These are phyloP conservation scores for Sarcophaga variegata DNA, from an alignment of 2,888 invertebrate species.

Conservation along the genomic window DNA sequence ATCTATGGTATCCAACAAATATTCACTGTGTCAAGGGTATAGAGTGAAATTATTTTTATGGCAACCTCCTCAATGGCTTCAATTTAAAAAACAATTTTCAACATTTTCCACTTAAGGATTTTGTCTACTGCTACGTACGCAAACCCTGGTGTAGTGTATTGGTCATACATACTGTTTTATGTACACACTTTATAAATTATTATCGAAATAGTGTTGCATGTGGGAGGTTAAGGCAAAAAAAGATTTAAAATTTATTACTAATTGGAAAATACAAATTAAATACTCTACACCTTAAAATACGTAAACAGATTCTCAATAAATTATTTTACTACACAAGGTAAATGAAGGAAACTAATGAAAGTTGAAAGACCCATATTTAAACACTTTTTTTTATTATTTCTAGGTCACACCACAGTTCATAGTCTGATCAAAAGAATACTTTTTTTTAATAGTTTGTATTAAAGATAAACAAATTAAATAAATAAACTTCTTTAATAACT, in stretches of 20 bases:
- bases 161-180: slow-evolving; percentile 5
- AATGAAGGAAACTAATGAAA: not conserved
- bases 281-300: slow-evolving; percentile 8
- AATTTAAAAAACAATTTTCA: slow-evolving; percentile 59
- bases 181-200: slow-evolving; percentile 36
- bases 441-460: too few relatives aligned
- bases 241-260: slow-evolving; percentile 43
- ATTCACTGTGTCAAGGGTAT: slow-evolving; percentile 61
- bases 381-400: not conserved
- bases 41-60: slow-evolving; percentile 43
- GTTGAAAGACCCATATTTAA: not conserved
- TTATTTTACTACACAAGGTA: not conserved
- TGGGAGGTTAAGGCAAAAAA: not conserved
- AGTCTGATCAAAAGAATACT: too few relatives aligned
- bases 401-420: too few relatives aligned
- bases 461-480: too few relatives aligned
- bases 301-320: not conserved
- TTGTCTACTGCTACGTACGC: not conserved
- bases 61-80: slow-evolving; percentile 54
- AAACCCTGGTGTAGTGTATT: not conserved
- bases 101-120: slow-evolving; percentile 54
- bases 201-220: not conserved
- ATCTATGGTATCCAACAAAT: slow-evolving; percentile 32
- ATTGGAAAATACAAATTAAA: slow-evolving; percentile 2
- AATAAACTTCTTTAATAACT: too few relatives aligned